phyloP scores from a whole-genome alignment of 2,113 vertebrate genomes.

The Oceanodroma tethys region DNA sequence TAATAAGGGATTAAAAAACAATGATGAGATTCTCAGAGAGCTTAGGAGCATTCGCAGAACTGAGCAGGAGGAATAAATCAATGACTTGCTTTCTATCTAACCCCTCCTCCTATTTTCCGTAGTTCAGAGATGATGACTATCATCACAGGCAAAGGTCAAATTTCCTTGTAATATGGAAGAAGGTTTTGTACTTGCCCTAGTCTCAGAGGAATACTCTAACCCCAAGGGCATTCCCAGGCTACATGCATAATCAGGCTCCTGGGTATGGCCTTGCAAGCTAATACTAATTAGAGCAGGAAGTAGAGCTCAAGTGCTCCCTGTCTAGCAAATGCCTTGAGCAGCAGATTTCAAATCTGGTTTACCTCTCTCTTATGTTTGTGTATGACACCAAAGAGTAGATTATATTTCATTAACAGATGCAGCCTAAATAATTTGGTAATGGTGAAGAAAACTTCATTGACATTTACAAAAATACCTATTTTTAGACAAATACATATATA shows the following conservation, averaged over 20 bases:
- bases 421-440: not conserved
- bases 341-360: not conserved
- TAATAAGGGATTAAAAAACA: not conserved
- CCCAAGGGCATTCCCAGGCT: not conserved
- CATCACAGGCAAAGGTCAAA: not conserved
- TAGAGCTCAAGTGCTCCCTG: not conserved
- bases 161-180: not conserved
- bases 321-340: not conserved
- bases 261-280: not conserved
- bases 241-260: not conserved
- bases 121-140: not conserved
- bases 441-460: not conserved
- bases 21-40: not conserved
- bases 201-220: not conserved
- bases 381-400: not conserved
- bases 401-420: not conserved
- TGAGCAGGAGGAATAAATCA: not conserved
- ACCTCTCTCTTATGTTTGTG: not conserved
- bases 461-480: not conserved
- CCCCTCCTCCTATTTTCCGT: not conserved
- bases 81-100: not conserved
- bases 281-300: not conserved
- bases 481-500: not conserved
- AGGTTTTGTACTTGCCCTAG: not conserved
- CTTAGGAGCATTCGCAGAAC: not conserved